These are phyloP conservation scores for Laothoe populi DNA, from an alignment of 2,888 invertebrate species.

Conservation along the genomic window DNA sequence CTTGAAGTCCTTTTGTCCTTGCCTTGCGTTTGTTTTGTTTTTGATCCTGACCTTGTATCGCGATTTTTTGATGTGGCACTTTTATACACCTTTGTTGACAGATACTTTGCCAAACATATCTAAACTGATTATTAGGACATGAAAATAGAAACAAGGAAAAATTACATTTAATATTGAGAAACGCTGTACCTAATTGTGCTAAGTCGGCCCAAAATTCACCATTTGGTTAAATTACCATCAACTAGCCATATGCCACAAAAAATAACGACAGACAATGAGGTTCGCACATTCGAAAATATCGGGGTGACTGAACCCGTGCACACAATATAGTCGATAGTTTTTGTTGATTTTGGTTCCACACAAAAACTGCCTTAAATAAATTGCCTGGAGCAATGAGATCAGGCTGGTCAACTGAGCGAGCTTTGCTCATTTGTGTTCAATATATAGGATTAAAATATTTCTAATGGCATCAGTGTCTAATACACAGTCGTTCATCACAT, in stretches of 20 bases:
- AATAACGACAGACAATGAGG: slow-evolving; percentile 75
- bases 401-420: slow-evolving; percentile 43
- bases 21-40: slow-evolving; percentile 55
- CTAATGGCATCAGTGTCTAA: slow-evolving; percentile 24
- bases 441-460: slow-evolving; percentile 34
- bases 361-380: slow-evolving; percentile 72
- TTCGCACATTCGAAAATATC: slow-evolving; percentile 77
- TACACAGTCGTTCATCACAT: slow-evolving; percentile 7
- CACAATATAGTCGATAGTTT: slow-evolving; percentile 71
- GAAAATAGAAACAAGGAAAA: slow-evolving; percentile 1
- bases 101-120: background rate
- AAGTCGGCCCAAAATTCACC: slow-evolving; percentile 49
- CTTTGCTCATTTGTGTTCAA: slow-evolving; percentile 47
- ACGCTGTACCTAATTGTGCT: slow-evolving; percentile 22
- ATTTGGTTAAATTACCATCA: slow-evolving; percentile 62
- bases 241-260: slow-evolving; percentile 76
- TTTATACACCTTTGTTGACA: slow-evolving; percentile 68
- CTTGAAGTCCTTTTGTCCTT: slow-evolving; percentile 22
- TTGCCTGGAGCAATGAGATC: slow-evolving; percentile 60
- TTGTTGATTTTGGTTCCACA: slow-evolving; percentile 63
- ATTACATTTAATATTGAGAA: background rate
- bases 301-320: slow-evolving; percentile 75
- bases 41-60: slow-evolving; percentile 56
- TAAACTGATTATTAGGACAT: background rate
- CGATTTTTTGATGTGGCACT: slow-evolving; percentile 67